These are phyloP conservation scores for Tetranychus urticae DNA, from an alignment of 1,140 invertebrate species.

Conservation along the genomic window DNA sequence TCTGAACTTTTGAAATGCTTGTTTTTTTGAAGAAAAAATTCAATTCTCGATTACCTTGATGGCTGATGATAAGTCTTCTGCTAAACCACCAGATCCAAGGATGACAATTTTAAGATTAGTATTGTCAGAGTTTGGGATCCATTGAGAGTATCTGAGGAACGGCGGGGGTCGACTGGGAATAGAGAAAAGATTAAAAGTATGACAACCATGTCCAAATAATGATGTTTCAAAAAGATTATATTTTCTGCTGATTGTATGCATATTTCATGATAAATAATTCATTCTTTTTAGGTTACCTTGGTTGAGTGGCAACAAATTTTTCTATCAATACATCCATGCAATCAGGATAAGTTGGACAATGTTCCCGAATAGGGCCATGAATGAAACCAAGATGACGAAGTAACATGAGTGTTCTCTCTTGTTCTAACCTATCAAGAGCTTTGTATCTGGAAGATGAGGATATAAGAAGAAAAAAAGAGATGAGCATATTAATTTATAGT, in stretches of 20 bases:
- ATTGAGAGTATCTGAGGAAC: conserved; percentile 39
- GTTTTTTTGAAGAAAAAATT: too few species aligned
- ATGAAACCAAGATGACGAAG: conserved; percentile 88
- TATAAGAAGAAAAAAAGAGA: not conserved
- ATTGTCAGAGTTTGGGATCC: conserved; percentile 36
- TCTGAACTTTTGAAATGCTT: too few species aligned
- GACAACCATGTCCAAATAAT: not conserved
- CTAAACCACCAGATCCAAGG: conserved; percentile 46
- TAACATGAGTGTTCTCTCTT: conserved; percentile 75
- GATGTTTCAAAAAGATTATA: not conserved
- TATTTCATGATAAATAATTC: not conserved
- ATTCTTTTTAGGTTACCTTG: not conserved
- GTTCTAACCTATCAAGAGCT: conserved; percentile 69
- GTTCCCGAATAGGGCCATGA: conserved; percentile 75
- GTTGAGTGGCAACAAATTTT: conserved; percentile 8
- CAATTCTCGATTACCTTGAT: conserved; percentile 34
- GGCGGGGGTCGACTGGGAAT: conserved; percentile 30
- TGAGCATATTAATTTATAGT: not conserved
- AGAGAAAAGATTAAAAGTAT: not conserved
- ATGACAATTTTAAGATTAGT: conserved; percentile 33
- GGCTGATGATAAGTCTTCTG: conserved; percentile 47
- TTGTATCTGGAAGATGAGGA: conserved; percentile 38
- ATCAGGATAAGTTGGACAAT: conserved; percentile 63
- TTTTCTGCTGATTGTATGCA: not conserved
- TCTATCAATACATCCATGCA: conserved; percentile 66